Base-by-base conservation (phyloP, 2,113 vertebrate genomes). In the Opisthocomus hoazin region DNA sequence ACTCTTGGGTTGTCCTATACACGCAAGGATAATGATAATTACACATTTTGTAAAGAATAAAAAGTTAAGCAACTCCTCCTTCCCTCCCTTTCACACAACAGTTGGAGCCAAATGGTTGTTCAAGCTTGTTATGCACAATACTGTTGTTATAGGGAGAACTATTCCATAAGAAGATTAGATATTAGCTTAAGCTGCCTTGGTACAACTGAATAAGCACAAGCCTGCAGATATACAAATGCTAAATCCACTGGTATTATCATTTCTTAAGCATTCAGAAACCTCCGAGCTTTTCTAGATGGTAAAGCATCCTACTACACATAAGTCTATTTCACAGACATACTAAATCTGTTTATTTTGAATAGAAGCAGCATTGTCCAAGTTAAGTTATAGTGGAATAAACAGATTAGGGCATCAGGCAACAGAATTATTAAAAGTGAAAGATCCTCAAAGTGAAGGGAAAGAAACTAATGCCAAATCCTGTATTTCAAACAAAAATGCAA, bases 361-460 rank as follows among this genome's bases (percentile, higher is more conserved):
- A 54, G 29, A 91, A 90, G 80, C 34, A 89, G 69, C 74, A 89
- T 89, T 94, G 73, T 96, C 97, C 92, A 95, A 90, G 68, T 69
- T 66, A 81, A 75, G 13, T 51, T 74, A 65, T 24, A 84, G 84
- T 71, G 46, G 95, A 94, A 98, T 96, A 97, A 98, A 96, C 69
- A 97, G 97, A 97, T 98, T 84, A 97, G 79, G 90, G 96, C 92
- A 79, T 96, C 92, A 96, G 89, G 87, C 73, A 91, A 94, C 48
- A 69, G 60, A 96, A 96, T 97, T 96, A 98, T 97, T 97, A 97
- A 96, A 98, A 98, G 91, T 95, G 93, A 96, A 97, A 97, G 91
- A 96, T 87, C 50, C 53, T 97, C 91, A 83, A 96, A 94, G 66
- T 78, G 54, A 97, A 95, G 57, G 84, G 83, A 95, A 84, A 84